A percentile compares a stretch with the other conserved stretches of the same genome.
Conservation (phyloP, 2,113 vertebrate species). For the Petrocephalus microphthalmus region DNA sequence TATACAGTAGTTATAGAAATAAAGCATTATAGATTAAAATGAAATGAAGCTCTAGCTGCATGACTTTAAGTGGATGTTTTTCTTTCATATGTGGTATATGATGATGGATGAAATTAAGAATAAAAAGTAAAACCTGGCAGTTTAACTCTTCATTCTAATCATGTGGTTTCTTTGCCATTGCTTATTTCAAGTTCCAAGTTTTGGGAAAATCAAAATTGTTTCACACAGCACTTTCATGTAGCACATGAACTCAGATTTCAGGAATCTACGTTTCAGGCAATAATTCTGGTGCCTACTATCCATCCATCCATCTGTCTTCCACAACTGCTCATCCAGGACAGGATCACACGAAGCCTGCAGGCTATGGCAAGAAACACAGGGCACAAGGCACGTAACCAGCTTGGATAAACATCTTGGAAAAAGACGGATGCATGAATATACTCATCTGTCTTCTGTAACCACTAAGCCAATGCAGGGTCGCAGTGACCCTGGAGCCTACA, state of each 20-base stretch:
- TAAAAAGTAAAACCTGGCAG: background rate
- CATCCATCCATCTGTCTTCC: background rate
- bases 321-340: background rate
- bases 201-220: background rate
- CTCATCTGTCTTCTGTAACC: background rate
- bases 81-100: background rate
- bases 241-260: background rate
- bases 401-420: background rate
- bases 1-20: background rate
- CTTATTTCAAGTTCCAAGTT: background rate
- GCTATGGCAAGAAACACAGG: background rate
- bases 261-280: background rate
- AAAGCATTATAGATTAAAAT: background rate
- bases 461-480: background rate
- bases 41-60: background rate
- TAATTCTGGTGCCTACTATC: background rate
- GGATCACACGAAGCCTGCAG: background rate
- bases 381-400: background rate
- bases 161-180: background rate
- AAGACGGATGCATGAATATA: background rate
- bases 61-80: background rate
- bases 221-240: background rate
- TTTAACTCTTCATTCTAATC: background rate
- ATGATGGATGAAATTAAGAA: background rate
- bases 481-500: background rate